phyloP scores from a whole-genome alignment of 1,140 invertebrate genomes.

The Physella acuta region DNA sequence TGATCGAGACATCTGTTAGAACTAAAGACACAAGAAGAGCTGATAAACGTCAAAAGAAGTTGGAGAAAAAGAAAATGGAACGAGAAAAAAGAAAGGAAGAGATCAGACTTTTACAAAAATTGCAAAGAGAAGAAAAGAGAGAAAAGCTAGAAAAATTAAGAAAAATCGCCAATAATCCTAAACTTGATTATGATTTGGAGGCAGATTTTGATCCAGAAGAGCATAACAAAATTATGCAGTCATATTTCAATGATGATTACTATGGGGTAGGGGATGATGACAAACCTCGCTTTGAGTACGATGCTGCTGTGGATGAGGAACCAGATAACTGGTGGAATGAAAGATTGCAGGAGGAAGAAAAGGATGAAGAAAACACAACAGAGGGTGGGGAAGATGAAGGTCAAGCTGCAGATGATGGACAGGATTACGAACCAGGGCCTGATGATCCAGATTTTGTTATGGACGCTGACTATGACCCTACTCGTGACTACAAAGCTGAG shows the following conservation, averaged over 20 bases:
- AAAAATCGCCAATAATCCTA: conserved; percentile 79
- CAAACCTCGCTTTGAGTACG: conserved; percentile 81
- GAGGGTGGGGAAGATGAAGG: background rate
- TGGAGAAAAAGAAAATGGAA: conserved; percentile 68
- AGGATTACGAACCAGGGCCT: conserved; percentile 57
- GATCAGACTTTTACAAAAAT: conserved; percentile 78
- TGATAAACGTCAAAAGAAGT: conserved; percentile 44
- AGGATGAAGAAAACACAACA: conserved; percentile 55
- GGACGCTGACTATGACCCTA: conserved; percentile 82
- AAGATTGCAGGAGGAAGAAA: conserved; percentile 40
- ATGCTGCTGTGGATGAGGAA: conserved; percentile 65
- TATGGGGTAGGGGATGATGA: conserved; percentile 75
- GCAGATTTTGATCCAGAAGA: conserved; percentile 89
- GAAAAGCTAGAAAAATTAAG: conserved; percentile 68
- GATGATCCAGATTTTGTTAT: conserved; percentile 84
- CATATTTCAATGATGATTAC: conserved; percentile 84
- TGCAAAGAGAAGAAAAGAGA: conserved; percentile 67
- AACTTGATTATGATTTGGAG: conserved; percentile 68
- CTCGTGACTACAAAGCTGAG: conserved; percentile 21
- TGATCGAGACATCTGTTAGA: conserved; percentile 80
- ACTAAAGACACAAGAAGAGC: conserved; percentile 78
- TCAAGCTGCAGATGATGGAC: no score
- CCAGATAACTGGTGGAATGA: conserved; percentile 24
- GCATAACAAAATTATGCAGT: conserved; percentile 83
- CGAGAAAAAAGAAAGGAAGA: conserved; percentile 80